phyloP scores from a whole-genome alignment of 2,888 invertebrate genomes.

The Hoplodrina blanda region DNA sequence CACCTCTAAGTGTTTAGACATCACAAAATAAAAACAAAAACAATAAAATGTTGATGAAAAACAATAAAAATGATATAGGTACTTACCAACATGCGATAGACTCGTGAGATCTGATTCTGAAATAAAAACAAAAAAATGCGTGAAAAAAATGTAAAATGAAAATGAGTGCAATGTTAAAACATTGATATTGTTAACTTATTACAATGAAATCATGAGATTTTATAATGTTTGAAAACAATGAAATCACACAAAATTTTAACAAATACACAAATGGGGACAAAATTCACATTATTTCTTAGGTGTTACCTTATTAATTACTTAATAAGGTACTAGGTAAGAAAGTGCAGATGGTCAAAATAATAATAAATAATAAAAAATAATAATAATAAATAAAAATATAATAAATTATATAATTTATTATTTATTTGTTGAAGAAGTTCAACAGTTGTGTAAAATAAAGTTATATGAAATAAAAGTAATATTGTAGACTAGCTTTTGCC shows the following conservation, averaged over 20 bases:
- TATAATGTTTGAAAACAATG: slow-evolving; percentile 5
- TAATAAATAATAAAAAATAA: background rate
- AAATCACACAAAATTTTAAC: background rate
- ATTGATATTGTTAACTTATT: slow-evolving; percentile 35
- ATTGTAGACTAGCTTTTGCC: too few species aligned
- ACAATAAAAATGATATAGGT: slow-evolving; percentile 56
- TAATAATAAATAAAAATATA: too few species aligned
- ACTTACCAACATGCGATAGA: slow-evolving; percentile 92
- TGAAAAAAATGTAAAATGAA: slow-evolving; percentile 72
- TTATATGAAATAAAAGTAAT: too few species aligned
- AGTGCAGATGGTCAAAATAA: background rate
- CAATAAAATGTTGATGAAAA: slow-evolving; percentile 11
- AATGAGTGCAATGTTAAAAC: slow-evolving; percentile 66
- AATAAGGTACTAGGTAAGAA: background rate
- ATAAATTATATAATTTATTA: too few species aligned
- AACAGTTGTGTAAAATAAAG: too few species aligned
- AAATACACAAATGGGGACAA: background rate
- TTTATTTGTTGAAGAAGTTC: too few species aligned
- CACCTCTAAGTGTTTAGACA: slow-evolving; percentile 22
- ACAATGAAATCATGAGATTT: slow-evolving; percentile 28
- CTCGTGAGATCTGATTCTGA: slow-evolving; percentile 92
- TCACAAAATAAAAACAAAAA: slow-evolving; percentile 20
- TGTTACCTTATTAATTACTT: too few species aligned
- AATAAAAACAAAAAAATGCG: slow-evolving; percentile 84
- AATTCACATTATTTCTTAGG: background rate